phyloP scores from a whole-genome alignment of 1,140 invertebrate genomes.

The Drosophila rufa region DNA sequence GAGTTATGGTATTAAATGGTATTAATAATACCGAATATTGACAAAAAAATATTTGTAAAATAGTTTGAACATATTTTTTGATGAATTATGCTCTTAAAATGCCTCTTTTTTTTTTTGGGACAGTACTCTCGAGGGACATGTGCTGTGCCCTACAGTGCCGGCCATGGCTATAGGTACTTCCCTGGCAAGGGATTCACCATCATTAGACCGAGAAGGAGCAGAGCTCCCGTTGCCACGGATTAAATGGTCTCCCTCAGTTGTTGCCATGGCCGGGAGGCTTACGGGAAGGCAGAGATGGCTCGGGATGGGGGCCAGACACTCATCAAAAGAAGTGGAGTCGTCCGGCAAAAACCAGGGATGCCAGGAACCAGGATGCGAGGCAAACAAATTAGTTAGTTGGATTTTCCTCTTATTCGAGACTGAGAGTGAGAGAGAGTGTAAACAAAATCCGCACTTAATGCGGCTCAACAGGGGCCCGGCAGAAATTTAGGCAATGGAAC shows the following conservation, averaged over 20 bases:
- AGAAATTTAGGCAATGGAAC: conserved; percentile 11
- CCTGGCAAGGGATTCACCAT: background rate
- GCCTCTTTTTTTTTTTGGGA: background rate
- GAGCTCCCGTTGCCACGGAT: conserved; percentile 18
- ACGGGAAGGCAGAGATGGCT: no score
- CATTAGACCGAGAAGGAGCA: conserved; percentile 11
- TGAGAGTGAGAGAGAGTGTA: conserved; percentile 52
- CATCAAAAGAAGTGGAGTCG: conserved; percentile 11
- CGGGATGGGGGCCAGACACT: background rate
- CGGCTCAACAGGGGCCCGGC: conserved; percentile 63
- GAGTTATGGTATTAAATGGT: no score
- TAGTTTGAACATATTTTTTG: no score
- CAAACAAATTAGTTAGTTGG: conserved; percentile 67
- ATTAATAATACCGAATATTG: no score
- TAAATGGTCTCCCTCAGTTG: conserved; percentile 15
- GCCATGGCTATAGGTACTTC: conserved; percentile 12
- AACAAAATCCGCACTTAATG: conserved; percentile 75
- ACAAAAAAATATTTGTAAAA: no score
- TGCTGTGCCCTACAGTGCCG: conserved; percentile 7
- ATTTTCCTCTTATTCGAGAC: conserved; percentile 33
- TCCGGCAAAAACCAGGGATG: background rate
- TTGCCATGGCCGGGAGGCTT: conserved; percentile 5
- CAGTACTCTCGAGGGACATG: background rate
- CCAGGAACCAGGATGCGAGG: conserved; percentile 2
- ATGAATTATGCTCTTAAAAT: no score